Evolutionary conservation across 2,113 vertebrate species (phyloP).

Genomic region (Nycticorax nycticorax): DNA sequence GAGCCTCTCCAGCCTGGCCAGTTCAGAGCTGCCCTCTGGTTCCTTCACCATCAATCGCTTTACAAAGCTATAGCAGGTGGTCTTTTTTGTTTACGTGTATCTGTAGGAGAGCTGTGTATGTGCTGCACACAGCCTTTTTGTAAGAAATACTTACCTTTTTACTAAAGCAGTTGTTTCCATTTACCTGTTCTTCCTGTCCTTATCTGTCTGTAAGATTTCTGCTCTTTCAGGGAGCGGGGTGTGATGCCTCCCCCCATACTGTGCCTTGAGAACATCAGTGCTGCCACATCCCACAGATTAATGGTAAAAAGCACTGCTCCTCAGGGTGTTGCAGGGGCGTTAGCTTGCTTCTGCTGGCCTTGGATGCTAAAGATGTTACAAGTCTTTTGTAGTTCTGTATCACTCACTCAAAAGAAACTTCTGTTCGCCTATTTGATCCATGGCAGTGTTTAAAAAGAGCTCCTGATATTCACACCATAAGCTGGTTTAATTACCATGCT

Average conservation of each 20-base stretch:
- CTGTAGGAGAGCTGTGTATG: background rate
- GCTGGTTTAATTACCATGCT: background rate
- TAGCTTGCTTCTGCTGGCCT: background rate
- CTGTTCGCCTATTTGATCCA: fast-evolving
- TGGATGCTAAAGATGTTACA: fast-evolving
- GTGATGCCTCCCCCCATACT: fast-evolving
- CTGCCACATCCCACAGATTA: background rate
- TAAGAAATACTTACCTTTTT: background rate
- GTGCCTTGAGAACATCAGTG: background rate
- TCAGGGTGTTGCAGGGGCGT: background rate
- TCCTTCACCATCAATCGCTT: background rate
- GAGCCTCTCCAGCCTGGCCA: background rate
- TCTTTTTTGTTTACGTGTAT: fast-evolving
- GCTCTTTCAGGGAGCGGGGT: background rate
- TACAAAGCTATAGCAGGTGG: background rate
- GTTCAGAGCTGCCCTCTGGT: background rate
- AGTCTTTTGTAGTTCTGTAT: background rate
- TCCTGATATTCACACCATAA: background rate
- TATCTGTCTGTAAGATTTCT: background rate
- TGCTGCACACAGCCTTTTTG: background rate
- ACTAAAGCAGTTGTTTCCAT: background rate
- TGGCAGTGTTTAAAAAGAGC: background rate
- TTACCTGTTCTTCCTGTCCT: background rate
- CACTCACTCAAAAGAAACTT: background rate
- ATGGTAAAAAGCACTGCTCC: background rate